These are phyloP conservation scores for Strigamia transsilvanica DNA, from an alignment of 2,888 invertebrate species.

Conservation along the genomic window DNA sequence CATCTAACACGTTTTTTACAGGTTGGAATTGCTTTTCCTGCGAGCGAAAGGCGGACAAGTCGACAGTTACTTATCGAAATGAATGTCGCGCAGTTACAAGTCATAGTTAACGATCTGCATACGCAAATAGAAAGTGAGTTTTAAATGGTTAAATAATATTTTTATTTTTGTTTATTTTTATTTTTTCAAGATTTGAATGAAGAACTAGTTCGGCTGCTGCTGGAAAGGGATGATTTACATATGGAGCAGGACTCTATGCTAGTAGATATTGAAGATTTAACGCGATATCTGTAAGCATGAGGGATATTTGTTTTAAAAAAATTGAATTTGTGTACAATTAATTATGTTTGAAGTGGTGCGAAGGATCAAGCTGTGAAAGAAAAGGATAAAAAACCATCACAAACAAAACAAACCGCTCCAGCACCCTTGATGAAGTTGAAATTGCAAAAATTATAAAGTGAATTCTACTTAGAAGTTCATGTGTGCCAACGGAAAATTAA, in stretches of 20 bases:
- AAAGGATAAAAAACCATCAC: constrained; percentile 27
- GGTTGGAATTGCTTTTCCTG: constrained; percentile 82
- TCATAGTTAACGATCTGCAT: constrained; percentile 93
- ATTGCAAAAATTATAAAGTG: constrained; percentile 6
- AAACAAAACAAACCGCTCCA: background rate
- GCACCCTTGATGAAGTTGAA: background rate
- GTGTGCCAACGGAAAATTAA: background rate
- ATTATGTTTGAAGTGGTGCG: constrained; percentile 27
- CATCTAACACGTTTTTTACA: constrained; percentile 61
- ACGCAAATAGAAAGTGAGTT: constrained; percentile 82
- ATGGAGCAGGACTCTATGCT: constrained; percentile 98
- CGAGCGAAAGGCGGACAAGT: constrained; percentile 79
- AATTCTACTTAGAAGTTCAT: background rate
- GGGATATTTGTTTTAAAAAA: background rate
- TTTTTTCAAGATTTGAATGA: constrained; percentile 77
- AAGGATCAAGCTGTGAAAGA: constrained; percentile 46
- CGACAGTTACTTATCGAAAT: constrained; percentile 88
- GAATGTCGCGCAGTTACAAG: constrained; percentile 92
- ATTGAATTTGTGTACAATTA: background rate
- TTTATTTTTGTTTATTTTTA: background rate
- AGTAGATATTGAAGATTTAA: constrained; percentile 95
- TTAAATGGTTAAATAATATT: constrained; percentile 6
- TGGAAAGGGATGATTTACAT: constrained; percentile 93
- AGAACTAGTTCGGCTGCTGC: constrained; percentile 83
- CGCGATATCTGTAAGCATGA: constrained; percentile 73